Evolutionary conservation across 2,113 vertebrate species (phyloP).

Genomic region (Hipposideros armiger): DNA sequence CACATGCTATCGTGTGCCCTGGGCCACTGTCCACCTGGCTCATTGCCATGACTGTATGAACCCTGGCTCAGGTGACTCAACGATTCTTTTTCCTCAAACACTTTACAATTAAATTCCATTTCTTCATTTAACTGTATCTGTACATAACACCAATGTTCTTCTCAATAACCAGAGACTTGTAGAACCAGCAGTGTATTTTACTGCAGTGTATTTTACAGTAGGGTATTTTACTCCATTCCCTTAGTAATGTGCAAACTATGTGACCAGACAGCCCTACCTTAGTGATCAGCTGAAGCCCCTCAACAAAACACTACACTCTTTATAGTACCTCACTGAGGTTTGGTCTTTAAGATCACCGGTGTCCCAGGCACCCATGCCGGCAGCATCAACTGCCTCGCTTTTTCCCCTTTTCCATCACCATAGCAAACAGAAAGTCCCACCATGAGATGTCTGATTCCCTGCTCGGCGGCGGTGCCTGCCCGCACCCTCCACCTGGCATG

Average conservation of each 20-base stretch:
- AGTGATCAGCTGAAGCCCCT: not conserved
- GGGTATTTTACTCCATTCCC: not conserved
- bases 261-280: slow-evolving; percentile 43
- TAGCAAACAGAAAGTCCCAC: not conserved
- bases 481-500: not conserved
- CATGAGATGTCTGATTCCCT: not conserved
- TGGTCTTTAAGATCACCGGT: not conserved
- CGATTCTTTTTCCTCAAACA: not conserved
- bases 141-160: not conserved
- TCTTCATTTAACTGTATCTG: not conserved
- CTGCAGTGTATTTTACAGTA: too few species aligned
- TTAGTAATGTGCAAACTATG: slow-evolving; percentile 46
- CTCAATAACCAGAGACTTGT: not conserved
- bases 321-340: not conserved
- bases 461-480: not conserved
- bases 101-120: not conserved
- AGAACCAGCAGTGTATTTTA: not conserved
- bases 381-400: not conserved
- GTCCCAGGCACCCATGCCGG: not conserved
- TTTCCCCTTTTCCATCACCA: not conserved
- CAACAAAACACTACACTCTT: not conserved
- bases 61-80: not conserved
- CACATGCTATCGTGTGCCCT: not conserved
- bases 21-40: not conserved
- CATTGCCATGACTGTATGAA: not conserved